Base-by-base conservation (phyloP, 2,888 invertebrate species). In the Chymomyza fuscimana region DNA sequence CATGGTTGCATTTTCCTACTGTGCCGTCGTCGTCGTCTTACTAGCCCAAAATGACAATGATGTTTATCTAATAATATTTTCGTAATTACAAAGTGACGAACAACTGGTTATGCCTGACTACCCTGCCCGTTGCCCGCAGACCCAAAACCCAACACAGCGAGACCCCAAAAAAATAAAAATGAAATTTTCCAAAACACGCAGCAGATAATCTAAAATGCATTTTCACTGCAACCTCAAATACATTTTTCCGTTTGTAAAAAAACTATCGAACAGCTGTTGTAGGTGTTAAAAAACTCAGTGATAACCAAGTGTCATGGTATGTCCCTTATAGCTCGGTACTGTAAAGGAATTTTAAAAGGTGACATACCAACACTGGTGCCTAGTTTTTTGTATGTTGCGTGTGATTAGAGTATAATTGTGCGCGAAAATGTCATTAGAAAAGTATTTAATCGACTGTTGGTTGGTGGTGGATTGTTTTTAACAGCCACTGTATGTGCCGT, bases 361-460 rank as follows among this genome's bases (percentile, higher is more conserved):
- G 16, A 60, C 67, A 67, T 67, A 62, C 68, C 52, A 12, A 32
- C 25, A 36, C 63, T 56, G 22, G 50, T 2, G 19, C 51, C 9
- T 46, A 15, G 10, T n/a, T 29, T 29, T 19, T 32, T 12, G 32
- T 36, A 29, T 52, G 63, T 51, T 19, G 40, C 54, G 54, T 63
- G 73, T 86, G 78, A 87, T 83, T 85, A 86, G 80, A 79, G 80
- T 79, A 87, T 87, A 87, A 86, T 87, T 88, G 83, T 69, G 75
- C 77, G 74, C 77, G 74, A 81, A 81, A 88, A 81, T 76, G 73
- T 79, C 79, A 87, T 87, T 86, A 86, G 77, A 84, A 81, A 78
- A 84, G 67, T 79, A 79, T 87, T 84, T 80, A 77, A 70, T 58
- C 72, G 22, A 52, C 60, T 67, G 70, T 56, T 69, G 19, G 51